phyloP scores from a whole-genome alignment of 2,113 vertebrate species.

The Lepus timidus region DNA sequence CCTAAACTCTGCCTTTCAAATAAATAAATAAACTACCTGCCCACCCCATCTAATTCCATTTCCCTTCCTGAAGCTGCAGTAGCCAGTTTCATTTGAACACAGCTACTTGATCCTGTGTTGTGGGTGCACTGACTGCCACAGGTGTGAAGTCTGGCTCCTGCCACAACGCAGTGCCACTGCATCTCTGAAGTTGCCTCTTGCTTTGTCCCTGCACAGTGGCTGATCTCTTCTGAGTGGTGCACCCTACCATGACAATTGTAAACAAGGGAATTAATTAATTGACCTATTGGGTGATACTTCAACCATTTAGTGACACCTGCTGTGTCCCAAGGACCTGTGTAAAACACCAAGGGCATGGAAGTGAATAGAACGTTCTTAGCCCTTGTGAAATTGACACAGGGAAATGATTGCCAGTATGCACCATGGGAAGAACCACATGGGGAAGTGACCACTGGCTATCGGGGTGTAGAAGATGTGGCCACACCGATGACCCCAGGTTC shows the following conservation, averaged over 20 bases:
- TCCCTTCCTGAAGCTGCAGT: neutral
- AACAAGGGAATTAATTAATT: neutral
- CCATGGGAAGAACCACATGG: fast-evolving
- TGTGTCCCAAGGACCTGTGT: neutral
- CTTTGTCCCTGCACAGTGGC: neutral
- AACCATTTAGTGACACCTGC: neutral
- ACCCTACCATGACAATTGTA: neutral
- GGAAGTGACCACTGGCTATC: fast-evolving
- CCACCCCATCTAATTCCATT: neutral
- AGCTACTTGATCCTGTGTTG: neutral
- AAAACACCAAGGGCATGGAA: neutral
- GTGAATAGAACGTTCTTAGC: neutral
- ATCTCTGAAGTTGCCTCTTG: neutral
- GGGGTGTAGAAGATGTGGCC: neutral
- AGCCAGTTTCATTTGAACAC: neutral
- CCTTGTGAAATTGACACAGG: neutral
- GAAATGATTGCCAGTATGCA: neutral
- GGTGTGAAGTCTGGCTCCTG: neutral
- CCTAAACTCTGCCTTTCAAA: too few species aligned
- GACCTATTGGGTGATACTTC: neutral
- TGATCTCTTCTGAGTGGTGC: neutral
- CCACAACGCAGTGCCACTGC: fast-evolving
- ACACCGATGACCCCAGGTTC: neutral
- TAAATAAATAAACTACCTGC: too few species aligned
- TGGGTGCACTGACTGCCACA: fast-evolving